Evolutionary conservation across 2,113 vertebrate genomes (phyloP), one percentile per base, ranked within the genome.

Genomic region (Archilochus colubris): DNA sequence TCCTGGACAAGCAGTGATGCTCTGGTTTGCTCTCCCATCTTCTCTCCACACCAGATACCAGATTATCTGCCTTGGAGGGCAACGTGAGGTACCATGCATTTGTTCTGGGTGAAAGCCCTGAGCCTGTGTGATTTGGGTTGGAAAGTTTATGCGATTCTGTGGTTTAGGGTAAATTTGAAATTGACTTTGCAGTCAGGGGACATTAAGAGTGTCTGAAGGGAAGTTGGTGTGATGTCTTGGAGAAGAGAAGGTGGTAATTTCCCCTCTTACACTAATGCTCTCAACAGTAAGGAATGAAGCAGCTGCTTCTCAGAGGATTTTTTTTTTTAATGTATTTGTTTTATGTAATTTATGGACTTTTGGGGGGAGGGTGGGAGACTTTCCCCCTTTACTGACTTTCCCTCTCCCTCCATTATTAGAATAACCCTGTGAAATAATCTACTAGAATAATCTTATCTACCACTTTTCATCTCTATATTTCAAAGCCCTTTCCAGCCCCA

Each of bases 81-180:
- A 40, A 40, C 11, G 11, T 40, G 40, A 40, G 40, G 40, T 40
- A 5, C 40, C 12, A 40, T 38, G 86, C 7, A 0, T 82, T 78
- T 75, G 72, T 82, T 87, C 55, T 59, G 82, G 40, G 61, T 2
- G 2, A 58, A 63, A 70, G 48, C 74, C 43, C 44, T 24, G 59
- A 24, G 46, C 8, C 64, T 40, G 53, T 15, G 78, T 74, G 79
- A 91, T 68, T 91, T 18, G 76, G 67, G 72, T 13, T 59, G 87
- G 94, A 95, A 95, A 96, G 78, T 95, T 94, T 96, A 93, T 73
- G 94, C 88, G 72, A 77, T 74, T 69, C 75, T 63, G 70, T 31
- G 2, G 75, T 94, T 97, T 93, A 78, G 86, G 91, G 84, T 78
- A 70, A 94, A 89, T 94, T 95, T 94, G 80, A 91, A 89, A 94